phyloP scores from a whole-genome alignment of 1,140 invertebrate species.

The Lineus longissimus region DNA sequence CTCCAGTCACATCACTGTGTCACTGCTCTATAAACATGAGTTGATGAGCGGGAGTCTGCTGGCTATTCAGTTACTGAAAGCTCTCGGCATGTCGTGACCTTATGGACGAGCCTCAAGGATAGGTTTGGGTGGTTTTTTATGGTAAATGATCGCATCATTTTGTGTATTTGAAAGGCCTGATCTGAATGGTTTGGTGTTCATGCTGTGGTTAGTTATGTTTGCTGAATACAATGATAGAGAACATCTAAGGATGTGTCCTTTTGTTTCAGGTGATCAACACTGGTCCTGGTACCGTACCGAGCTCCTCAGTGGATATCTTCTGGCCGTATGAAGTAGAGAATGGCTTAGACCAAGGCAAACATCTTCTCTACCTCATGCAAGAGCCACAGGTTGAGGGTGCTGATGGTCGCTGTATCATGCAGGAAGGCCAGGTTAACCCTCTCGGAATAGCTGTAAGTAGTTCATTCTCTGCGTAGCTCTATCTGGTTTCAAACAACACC shows the following conservation, averaged over 20 bases:
- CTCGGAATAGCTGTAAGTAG: not conserved
- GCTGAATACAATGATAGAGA: too few relatives aligned
- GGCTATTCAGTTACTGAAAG: conserved; percentile 5
- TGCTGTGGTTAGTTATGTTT: too few relatives aligned
- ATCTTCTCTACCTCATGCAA: conserved; percentile 84
- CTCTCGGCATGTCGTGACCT: too few relatives aligned
- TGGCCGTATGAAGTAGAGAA: conserved; percentile 89
- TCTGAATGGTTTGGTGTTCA: too few relatives aligned
- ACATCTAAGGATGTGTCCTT: conserved; percentile 2
- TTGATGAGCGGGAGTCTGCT: not conserved
- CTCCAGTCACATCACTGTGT: not conserved
- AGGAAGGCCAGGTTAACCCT: not conserved
- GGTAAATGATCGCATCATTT: too few relatives aligned
- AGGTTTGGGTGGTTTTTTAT: too few relatives aligned
- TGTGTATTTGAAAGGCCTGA: too few relatives aligned
- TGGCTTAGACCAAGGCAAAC: conserved; percentile 73
- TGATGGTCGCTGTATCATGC: not conserved
- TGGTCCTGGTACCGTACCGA: conserved; percentile 78
- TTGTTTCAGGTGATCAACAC: conserved; percentile 64
- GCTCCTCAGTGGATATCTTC: conserved; percentile 72
- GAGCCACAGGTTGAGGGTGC: conserved; percentile 58
- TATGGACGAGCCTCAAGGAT: too few relatives aligned
- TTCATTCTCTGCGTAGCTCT: not conserved
- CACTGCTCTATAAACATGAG: not conserved
- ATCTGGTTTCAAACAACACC: too few relatives aligned